Base-by-base conservation (phyloP, 2,113 vertebrate species). In the Hystrix brachyura region DNA sequence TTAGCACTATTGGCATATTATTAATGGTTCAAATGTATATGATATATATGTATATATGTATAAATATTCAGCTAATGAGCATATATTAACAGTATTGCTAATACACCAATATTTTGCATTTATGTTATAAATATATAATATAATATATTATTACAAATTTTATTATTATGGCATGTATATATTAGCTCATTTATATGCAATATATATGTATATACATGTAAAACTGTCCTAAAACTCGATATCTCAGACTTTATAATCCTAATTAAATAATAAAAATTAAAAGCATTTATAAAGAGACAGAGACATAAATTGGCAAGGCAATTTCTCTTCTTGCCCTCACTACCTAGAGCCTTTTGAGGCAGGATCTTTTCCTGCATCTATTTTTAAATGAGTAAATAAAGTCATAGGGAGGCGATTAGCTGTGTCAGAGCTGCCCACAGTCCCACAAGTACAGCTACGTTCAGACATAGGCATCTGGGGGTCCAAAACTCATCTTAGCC, bases 321-420 rank as follows among this genome's bases (percentile, higher is more conserved):
- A 8, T 46, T 94, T 96, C 64, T 88, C 25, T 67, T 67, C 25
- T 78, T 92, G 86, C 10, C 23, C 87, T 57, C 13, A 65, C 38
- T 57, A n/a, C 32, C n/a, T 46, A 82, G 71, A 90, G 53, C 21
- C 38, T 93, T 94, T 60, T 97, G 88, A 96, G 34, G 72, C 92
- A 88, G 65, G 71, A 78, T 97, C 57, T 59, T 83, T 92, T 97
- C 96, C 74, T 34, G 67, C 57, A 69, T 93, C 95, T 97, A 92
- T 97, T 96, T 98, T 96, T 96, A 92, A 96, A 82, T 67, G 46
- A 95, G 67, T 95, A 96, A 97, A 96, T 91, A 96, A 97, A 98
- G 89, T 96, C 94, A 97, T 79, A 51, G 93, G 93, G 96, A 97
- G 95, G 93, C 93, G 96, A 97, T 18, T 87, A 62, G 72, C 60